Evolutionary conservation across 2,797 vertebrate species (phyloP), one percentile per base, ranked within the genome.

Genomic region (Sarcoramphus papa): DNA sequence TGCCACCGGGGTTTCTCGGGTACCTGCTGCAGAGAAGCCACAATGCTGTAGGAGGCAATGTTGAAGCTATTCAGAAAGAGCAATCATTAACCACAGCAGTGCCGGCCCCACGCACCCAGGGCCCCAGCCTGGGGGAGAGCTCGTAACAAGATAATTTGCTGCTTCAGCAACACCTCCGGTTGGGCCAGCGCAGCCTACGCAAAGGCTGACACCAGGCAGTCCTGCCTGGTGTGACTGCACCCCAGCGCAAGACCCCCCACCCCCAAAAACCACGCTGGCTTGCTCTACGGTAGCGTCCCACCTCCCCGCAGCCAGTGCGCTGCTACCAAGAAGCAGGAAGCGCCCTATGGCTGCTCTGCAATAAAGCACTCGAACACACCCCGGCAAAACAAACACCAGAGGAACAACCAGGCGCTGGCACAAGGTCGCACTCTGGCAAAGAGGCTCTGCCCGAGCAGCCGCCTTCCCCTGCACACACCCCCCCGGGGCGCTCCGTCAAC

Each of bases 231-330:
- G 0, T 1, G 0, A 57, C 30, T 1, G 3, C 51, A 68, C 27
- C 6, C 0, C 0, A 0, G 43, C 2, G 7, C 56, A 19, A 62
- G 10, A 6, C 11, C 11, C 3, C 30, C 40, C 28, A 15, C 16
- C 13, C 5, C 11, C 10, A 6, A 31, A 43, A 48, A 5, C 12
- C 14, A 14, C 2, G 0, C 1, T 7, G 74, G 18, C 7, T 30
- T 12, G 22, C 20, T 53, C 64, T 22, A 0, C 0, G 1, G 48
- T 7, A 50, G 7, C 4, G 1, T 62, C 31, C 21, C 76, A 53
- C 8, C 5, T 50, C 59, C 54, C 79, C 48, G 54, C 35, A 11
- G 23, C 69, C 88, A 43, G 13, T 5, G 23, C 0, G 1, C 35
- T n/a, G 84, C 69, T 53, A 9, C 53, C 16, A 2, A 48, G 87